Evolutionary conservation across 2,888 invertebrate species (phyloP).

Genomic region (Heliconius hortense): DNA sequence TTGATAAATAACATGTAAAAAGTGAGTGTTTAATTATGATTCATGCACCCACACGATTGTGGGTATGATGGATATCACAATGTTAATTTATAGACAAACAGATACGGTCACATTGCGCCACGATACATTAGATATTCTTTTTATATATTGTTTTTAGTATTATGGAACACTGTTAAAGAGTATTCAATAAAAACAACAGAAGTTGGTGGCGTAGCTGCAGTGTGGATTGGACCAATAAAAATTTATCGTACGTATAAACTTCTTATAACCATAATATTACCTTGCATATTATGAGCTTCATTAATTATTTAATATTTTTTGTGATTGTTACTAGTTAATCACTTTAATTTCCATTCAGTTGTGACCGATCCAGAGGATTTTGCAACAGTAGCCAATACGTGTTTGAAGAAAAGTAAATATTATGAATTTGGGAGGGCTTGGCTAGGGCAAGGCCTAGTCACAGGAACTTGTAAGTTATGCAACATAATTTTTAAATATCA

Average conservation of each 20-base stretch:
- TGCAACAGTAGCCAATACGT: constrained; percentile 62
- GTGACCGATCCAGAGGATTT: constrained; percentile 68
- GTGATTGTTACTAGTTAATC: too few relatives aligned
- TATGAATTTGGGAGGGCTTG: constrained; percentile 69
- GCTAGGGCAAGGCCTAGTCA: constrained; percentile 68
- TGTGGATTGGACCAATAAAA: not conserved
- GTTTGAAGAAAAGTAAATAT: constrained; percentile 63
- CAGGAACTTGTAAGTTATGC: constrained; percentile 58
- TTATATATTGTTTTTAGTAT: not conserved
- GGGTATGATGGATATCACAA: too few relatives aligned
- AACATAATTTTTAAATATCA: not conserved
- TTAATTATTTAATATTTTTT: too few relatives aligned
- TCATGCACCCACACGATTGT: too few relatives aligned
- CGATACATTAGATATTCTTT: too few relatives aligned
- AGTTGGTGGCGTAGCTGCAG: not conserved
- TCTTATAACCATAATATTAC: not conserved
- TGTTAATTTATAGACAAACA: too few relatives aligned
- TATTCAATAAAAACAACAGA: not conserved
- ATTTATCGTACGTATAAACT: not conserved
- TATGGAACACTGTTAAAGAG: not conserved
- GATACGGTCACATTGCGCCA: too few relatives aligned
- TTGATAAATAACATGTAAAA: too few relatives aligned
- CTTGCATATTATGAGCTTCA: not conserved
- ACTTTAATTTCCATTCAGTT: constrained; percentile 47
- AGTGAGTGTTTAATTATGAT: too few relatives aligned